A percentile compares a stretch with the other conserved stretches of the same genome.
These are phyloP conservation scores for Eumerus sabulonum DNA, from an alignment of 2,888 invertebrate species.

Conservation along the genomic window DNA sequence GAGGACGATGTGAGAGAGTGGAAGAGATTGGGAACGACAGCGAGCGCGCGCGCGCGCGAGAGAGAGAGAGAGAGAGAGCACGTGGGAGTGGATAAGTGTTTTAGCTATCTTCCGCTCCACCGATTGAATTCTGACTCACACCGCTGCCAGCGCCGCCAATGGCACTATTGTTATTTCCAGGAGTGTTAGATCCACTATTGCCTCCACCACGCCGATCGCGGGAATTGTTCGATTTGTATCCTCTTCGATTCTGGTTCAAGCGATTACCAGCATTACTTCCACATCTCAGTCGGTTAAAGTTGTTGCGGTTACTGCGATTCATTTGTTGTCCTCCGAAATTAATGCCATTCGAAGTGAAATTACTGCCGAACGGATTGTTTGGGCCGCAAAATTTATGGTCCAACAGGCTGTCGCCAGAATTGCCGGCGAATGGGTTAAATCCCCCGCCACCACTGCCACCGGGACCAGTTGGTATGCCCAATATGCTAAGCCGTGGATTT, in stretches of 20 bases:
- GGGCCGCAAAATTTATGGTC: constrained; percentile 69
- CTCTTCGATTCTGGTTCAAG: constrained; percentile 42
- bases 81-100: no score
- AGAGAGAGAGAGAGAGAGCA: no score
- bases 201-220: constrained; percentile 79
- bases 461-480: constrained; percentile 81
- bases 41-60: no score
- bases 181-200: constrained; percentile 66
- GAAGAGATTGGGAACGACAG: no score
- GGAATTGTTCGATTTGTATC: constrained; percentile 80
- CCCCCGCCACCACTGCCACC: constrained; percentile 74
- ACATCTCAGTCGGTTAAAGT: constrained; percentile 69
- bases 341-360: constrained; percentile 33
- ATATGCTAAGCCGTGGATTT: constrained; percentile 80
- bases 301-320: constrained; percentile 43
- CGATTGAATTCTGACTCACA: no score
- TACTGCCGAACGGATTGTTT: constrained; percentile 70
- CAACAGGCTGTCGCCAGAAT: constrained; percentile 78
- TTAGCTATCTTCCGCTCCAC: no score
- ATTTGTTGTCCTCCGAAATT: constrained; percentile 75
- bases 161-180: constrained; percentile 70
- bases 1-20: no score
- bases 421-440: constrained; percentile 76
- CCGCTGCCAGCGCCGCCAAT: constrained; percentile 11
- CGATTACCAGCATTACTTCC: constrained; percentile 26